Conservation (phyloP, 1,140 invertebrate species). For the Dysdera silvatica region DNA sequence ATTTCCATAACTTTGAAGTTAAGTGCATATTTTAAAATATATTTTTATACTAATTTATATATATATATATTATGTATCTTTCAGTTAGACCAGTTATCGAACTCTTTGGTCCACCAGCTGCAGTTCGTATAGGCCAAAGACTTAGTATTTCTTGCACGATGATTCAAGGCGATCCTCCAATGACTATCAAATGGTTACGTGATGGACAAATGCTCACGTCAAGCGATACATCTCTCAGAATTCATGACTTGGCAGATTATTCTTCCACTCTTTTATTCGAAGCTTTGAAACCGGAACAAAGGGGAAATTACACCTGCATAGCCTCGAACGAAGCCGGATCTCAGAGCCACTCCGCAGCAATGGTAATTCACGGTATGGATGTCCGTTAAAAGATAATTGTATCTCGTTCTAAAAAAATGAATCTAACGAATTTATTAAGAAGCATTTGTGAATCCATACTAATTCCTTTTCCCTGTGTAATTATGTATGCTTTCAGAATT, state of each 20-base stretch:
- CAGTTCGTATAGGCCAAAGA: conserved; percentile 71
- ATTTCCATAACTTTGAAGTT: too few relatives aligned
- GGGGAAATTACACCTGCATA: conserved; percentile 63
- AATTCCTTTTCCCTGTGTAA: too few relatives aligned
- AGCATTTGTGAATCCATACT: too few relatives aligned
- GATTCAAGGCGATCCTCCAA: conserved; percentile 66
- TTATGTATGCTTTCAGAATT: too few relatives aligned
- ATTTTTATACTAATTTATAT: too few relatives aligned
- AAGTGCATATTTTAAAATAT: too few relatives aligned
- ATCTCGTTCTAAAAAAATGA: too few relatives aligned
- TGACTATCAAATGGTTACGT: conserved; percentile 67
- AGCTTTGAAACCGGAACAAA: conserved; percentile 47
- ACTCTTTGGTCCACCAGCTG: conserved; percentile 51
- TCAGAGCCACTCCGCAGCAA: conserved; percentile 52
- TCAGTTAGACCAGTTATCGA: conserved; percentile 40
- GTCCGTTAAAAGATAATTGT: neutral
- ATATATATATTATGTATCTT: neutral
- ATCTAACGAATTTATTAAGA: too few relatives aligned
- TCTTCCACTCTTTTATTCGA: conserved; percentile 36
- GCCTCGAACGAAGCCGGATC: conserved; percentile 56
- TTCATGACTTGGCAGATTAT: conserved; percentile 32
- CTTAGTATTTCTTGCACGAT: conserved; percentile 76
- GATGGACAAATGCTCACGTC: conserved; percentile 57
- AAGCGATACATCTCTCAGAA: conserved; percentile 13
- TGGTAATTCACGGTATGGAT: conserved; percentile 64